Evolutionary conservation across 2,113 vertebrate genomes (phyloP), one percentile per base, ranked within the genome.

Genomic region (Siniperca chuatsi): DNA sequence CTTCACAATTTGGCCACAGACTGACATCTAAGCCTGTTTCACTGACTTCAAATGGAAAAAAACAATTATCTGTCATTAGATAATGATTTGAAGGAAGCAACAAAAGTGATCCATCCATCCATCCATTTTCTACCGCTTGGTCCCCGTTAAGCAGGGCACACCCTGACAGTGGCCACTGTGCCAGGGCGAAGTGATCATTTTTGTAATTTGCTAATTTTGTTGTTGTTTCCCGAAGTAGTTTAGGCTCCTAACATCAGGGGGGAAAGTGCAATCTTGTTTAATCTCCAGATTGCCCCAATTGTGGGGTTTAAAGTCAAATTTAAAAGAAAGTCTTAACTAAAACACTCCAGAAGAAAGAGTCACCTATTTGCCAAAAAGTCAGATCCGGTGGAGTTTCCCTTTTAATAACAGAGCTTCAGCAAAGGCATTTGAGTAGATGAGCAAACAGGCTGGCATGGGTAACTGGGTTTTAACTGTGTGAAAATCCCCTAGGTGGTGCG

Each of bases 401-500:
- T 84, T 91, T 92, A 86, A 92, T 92, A 78, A 92, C 84, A 88
- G 87, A 76, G 83, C 74, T 60, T 8, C 13, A 16, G 1, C 78
- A n/a, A 50, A 82, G 91, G 79, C 80, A 25, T 80, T 73, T 2
- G 85, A 71, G 90, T 86, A 87, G 89, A 85, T 84, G 91, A 91
- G 92, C 87, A 83, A 86, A 90, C 90, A 75, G 82, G 60, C 85
- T 75, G 87, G 90, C 85, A 80, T 42, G 86, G 85, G 75, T 5
- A 81, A 37, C 83, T 1, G 75, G 85, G 78, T 35, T 90, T 87
- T 21, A 89, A 92, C 83, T 78, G 92, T 91, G 92, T 88, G 93
- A 95, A 93, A 93, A 91, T 90, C 92, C 91, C 93, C 89, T 67
- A 55, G 79, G 90, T 87, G 82, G 88, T 90, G 90, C 75, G 92